Base-by-base conservation (phyloP, 1,140 invertebrate species). In the Zaprionus capensis region DNA sequence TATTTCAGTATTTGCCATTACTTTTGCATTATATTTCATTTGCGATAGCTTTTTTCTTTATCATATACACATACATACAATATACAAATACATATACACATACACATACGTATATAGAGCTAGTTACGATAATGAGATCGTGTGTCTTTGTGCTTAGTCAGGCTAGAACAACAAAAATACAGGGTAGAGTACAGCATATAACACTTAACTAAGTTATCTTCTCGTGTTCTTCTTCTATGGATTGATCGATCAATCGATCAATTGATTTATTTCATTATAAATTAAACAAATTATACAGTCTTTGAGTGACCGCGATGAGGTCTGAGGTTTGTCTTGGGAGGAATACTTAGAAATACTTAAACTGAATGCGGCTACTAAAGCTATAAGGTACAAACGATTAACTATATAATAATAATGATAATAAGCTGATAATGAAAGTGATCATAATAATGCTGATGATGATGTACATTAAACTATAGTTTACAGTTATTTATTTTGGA, bases 81-180 rank as follows among this genome's bases (percentile, higher is more conserved):
- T 57, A 44, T 34, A 51, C 20, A 64, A 20, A 63, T 73, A 56
- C 22, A 56, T n/a, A 44, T 34, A 68, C 51, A 59, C 56, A 38
- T 17, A 70, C 41, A 61, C 11, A 44, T n/a, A 58, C 62, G 64
- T 41, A 63, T 41, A 61, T 74, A 74, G 38, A 55, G 17, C 44
- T 64, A 64, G 7, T n/a, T 75, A 36, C 38, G 62, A 80, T 71
- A 83, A 70, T 86, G 84, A 88, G 83, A 86, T 86, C 83, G 84
- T 82, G 70, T 78, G 63, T 83, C 83, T 82, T 88, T 87, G 77
- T 78, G 83, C 63, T 44, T 34, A 67, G 80, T 78, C 75, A 67
- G 69, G 61, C 69, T 71, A 71, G 31, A 65, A 55, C 12, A 38
- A 22, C 6, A 6, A 24, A 28, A 44, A 15, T 55, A 26, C 22